Base-by-base conservation (phyloP, 92 coral and sea anemone species). In the Palythoa grandis region DNA sequence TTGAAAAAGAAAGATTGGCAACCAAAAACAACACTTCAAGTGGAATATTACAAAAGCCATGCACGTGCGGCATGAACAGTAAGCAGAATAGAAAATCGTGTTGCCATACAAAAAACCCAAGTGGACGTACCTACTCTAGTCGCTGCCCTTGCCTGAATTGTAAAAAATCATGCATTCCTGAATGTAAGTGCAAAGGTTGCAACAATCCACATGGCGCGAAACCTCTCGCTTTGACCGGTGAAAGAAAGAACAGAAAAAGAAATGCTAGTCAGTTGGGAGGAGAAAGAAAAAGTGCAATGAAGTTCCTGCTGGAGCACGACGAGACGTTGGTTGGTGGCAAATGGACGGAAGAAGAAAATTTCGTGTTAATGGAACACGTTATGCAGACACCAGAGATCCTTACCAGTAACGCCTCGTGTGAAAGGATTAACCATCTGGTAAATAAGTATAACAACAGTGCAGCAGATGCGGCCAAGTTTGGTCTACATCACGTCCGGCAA, bases 311-410 rank as follows among this genome's bases (percentile, higher is more conserved):
- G 23, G 84, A 60, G 39, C 71, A 85, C 17, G 88, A 86, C 38
- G 92, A 89, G 72, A 74, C 82, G 12, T 54, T 80, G 47, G 50
- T 68, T 52, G 84, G 57, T 38, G 86, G 89, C 40, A 86, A 79
- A 37, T 89, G 92, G 92, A 85, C 92, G 52, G 76, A 89, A 19
- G 86, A 89, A 70, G 92, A 89, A 89, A 89, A 80, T 69, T 71
- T 77, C 53, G 56, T 89, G 63, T 84, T 89, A 15, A 78, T 89
- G 12, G 73, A 85, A 74, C 91, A 70, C 65, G 53, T 87, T 48
- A 80, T 87, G 85, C 52, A 29, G 69, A 52, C 78, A 25, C 86
- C 89, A 57, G 86, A 68, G 12, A 65, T 78, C 37, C 86, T 87
- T 48, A 76, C 53, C 72, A 75, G 39, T 12, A 65, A 68, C 86